Evolutionary conservation across 2,113 vertebrate genomes (phyloP).

Genomic region (Polypterus senegalus): DNA sequence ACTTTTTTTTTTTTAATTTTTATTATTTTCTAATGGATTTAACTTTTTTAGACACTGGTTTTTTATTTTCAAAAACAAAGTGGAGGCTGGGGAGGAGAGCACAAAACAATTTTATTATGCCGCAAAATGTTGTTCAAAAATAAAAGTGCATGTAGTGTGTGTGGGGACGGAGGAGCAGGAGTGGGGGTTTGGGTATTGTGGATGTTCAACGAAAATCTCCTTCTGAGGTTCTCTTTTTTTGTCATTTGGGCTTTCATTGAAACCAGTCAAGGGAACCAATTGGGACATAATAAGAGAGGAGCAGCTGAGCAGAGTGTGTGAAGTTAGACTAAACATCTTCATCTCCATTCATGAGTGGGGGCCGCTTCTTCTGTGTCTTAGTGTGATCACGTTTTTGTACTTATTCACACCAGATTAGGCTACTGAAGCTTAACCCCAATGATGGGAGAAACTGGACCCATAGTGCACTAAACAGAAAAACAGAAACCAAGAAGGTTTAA

Average conservation of each 20-base stretch:
- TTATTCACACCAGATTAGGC: too few species aligned
- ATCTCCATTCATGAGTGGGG: conserved; percentile 34
- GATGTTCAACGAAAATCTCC: background rate
- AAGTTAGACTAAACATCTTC: conserved; percentile 65
- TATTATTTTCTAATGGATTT: too few species aligned
- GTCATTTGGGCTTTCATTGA: conserved; percentile 45
- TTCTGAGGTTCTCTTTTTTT: conserved; percentile 9
- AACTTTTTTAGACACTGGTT: too few species aligned
- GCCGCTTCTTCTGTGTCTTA: too few species aligned
- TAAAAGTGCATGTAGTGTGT: background rate
- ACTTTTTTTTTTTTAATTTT: background rate
- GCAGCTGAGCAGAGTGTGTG: conserved; percentile 53
- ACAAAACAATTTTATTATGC: too few species aligned
- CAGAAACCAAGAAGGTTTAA: too few species aligned
- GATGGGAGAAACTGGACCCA: too few species aligned
- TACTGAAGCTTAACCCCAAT: too few species aligned
- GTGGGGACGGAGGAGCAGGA: conserved; percentile 5
- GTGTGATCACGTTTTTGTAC: too few species aligned
- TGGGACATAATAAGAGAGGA: conserved; percentile 48
- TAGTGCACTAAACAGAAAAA: too few species aligned
- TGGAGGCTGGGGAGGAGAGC: too few species aligned
- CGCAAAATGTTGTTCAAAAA: background rate
- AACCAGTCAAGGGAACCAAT: conserved; percentile 50
- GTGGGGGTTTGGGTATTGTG: conserved; percentile 17
- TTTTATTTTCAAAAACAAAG: too few species aligned